Base-by-base conservation (phyloP, 2,113 vertebrate genomes). In the Gadus macrocephalus region DNA sequence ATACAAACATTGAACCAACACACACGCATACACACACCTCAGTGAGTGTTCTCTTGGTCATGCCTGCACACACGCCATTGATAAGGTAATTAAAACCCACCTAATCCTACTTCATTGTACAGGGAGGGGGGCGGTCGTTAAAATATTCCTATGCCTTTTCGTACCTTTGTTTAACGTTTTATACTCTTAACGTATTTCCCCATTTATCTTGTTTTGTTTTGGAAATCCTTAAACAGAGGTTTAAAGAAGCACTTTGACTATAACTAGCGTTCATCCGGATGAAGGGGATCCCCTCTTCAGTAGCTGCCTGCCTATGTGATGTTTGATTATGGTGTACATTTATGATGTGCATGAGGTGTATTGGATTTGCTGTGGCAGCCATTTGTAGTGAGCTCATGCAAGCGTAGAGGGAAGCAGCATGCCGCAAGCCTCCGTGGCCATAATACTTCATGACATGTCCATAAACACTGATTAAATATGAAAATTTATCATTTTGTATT, bases 291-390 rank as follows among this genome's bases (percentile, higher is more conserved):
- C 2, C 71, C 71, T 88, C 61, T 80, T 72, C 56, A 71, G 77
- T 84, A 83, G 82, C 78, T 82, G 70, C 77, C 76, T 85, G 83
- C 74, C 80, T 85, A 86, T 85, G 81, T 87, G 81, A 84, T 75
- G 70, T 83, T 82, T 83, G 77, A 73, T 73, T 85, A 70, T 76
- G 72, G 83, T 83, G 67, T 87, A 78, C 81, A 82, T 78, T 82
- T 63, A 78, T 73, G 20, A 77, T 79, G 83, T 87, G 83, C 85
- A 87, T 85, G 85, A 87, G 71, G 77, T 83, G 83, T 83, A 71
- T 72, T 88, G 74, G 73, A 77, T 84, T 76, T 81, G 69, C 74
- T 31, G 70, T 82, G 83, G 71, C 67, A 38, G 74, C 74, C 62
- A 15, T 74, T 67, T 69, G 72, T 35, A 78, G 66, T 66, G 71